phyloP scores from a whole-genome alignment of 2,113 vertebrate species.

The Ophiodon elongatus region DNA sequence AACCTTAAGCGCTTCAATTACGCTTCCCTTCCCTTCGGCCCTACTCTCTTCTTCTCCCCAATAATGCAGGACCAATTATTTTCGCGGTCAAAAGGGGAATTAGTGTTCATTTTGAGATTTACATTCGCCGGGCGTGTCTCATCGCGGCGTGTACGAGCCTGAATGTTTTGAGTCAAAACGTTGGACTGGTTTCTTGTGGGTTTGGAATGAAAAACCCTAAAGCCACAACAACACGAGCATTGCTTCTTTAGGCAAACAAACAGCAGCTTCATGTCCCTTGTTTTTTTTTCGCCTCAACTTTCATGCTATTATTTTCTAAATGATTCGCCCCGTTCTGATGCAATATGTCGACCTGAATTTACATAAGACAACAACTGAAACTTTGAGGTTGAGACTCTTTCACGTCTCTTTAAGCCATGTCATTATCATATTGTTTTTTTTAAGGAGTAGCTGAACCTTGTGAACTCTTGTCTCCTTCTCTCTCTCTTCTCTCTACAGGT shows the following conservation, averaged over 20 bases:
- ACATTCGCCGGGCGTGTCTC: slow-evolving; percentile 58
- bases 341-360: background rate
- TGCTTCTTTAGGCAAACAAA: slow-evolving; percentile 46
- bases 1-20: slow-evolving; percentile 57
- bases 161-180: slow-evolving; percentile 49
- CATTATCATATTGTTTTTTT: background rate
- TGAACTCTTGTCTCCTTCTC: background rate
- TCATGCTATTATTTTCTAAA: slow-evolving; percentile 16
- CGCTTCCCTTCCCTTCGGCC: slow-evolving; percentile 66
- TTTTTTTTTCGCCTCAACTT: slow-evolving; percentile 4
- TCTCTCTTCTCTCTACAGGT: slow-evolving; percentile 80
- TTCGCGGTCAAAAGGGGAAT: slow-evolving; percentile 65
- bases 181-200: slow-evolving; percentile 35
- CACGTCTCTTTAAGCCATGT: background rate
- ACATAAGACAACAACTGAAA: background rate
- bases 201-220: slow-evolving; percentile 44
- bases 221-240: slow-evolving; percentile 28
- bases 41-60: slow-evolving; percentile 39
- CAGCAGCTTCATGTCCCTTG: slow-evolving; percentile 2
- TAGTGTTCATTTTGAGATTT: slow-evolving; percentile 73
- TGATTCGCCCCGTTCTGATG: slow-evolving; percentile 11
- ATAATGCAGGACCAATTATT: slow-evolving; percentile 61
- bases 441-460: background rate
- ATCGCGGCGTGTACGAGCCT: slow-evolving; percentile 62
- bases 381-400: background rate